Base-by-base conservation (phyloP, 2,797 vertebrate species). In the Percopsis omiscomaycus region DNA sequence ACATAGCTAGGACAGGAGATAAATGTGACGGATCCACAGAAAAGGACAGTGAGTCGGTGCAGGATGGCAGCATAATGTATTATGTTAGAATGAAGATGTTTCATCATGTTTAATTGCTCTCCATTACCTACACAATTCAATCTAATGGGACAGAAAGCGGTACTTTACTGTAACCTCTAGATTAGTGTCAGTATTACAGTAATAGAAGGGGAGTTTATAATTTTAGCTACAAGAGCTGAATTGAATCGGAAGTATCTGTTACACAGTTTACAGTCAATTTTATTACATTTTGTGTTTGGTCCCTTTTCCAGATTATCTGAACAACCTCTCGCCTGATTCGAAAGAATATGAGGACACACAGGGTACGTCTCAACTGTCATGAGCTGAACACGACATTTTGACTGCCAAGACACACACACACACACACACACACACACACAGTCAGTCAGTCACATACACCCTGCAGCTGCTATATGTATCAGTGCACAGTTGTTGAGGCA, bases 271-370 rank as follows among this genome's bases (percentile, higher is more conserved):
- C 52, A 8, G 22, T 16, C 22, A 10, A 0, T 52, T 12, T 9
- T 45, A 64, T 49, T 14, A 14, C 9, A 10, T 32, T 57, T 15
- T 61, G 55, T 55, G 42, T 75, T 27, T 70, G 37, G 12, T 52
- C 16, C 71, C 46, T 71, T 68, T 59, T 63, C 30, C 90, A 99
- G 97, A 99, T 91, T 99, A 99, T 81, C 91, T 98, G 84, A 99
- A 98, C 90, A 98, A 98, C 83, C 95, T 98, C 58, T 96, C 94
- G 71, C 97, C 97, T 5, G 96, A 99, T 84, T 96, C 95, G 1
- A 89, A 93, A 55, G 97, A 99, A 83, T 99, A 99, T 37, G 95
- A 96, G 79, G 89, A 93, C 82, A 98, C 97, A 5, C 96, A 98
- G 91, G 96, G 97, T 98, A 91, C 91, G 65, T 49, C 59, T 48